Evolutionary conservation across 1,140 invertebrate genomes (phyloP), one percentile per base, ranked within the genome.

Genomic region (Drosophila prosaltans): DNA sequence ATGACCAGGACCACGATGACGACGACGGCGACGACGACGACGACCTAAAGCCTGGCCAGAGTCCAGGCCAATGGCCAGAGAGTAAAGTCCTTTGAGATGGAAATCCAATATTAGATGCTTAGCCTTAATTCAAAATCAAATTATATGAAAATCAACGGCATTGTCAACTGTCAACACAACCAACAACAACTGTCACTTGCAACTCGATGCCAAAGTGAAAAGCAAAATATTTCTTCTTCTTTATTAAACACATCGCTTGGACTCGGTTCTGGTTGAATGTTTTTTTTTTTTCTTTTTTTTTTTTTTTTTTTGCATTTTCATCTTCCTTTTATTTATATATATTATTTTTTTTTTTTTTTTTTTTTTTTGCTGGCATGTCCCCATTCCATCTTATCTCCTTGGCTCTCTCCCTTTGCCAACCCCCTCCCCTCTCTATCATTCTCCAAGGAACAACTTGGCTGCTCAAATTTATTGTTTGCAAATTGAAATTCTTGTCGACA

Each of bases 401-500:
- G 2, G 6, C 24, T 3, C 45, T 9, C 45, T 8, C 45, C 3
- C 10, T 51, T 24, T 2, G 16, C 16, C 16, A 16, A 16, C 16
- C 16, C 16, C 16, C 16, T 16, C 8, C 45, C 45, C 21, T 21
- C 26, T 8, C 45, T 21, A 51, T 9, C 51, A 54, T 57, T 68
- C 65, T 74, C 71, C 7, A 74, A 81, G 80, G 79, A 81, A 63
- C 71, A 55, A 73, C 62, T 36, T 88, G 72, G 72, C 80, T 86
- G 67, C 69, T 86, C 76, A 86, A 88, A 88, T 86, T 88, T 86
- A 88, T 88, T 88, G 83, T 89, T 78, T 89, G 74, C 83, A 88
- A 88, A 88, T 88, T 88, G 83, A 88, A 88, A 88, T 88, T 88
- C 84, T 89, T 88, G 83, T 83, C 83, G 84, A 86, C 83, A 86